Evolutionary conservation across 1,140 invertebrate genomes (phyloP).

Genomic region (Ephestia elutella): DNA sequence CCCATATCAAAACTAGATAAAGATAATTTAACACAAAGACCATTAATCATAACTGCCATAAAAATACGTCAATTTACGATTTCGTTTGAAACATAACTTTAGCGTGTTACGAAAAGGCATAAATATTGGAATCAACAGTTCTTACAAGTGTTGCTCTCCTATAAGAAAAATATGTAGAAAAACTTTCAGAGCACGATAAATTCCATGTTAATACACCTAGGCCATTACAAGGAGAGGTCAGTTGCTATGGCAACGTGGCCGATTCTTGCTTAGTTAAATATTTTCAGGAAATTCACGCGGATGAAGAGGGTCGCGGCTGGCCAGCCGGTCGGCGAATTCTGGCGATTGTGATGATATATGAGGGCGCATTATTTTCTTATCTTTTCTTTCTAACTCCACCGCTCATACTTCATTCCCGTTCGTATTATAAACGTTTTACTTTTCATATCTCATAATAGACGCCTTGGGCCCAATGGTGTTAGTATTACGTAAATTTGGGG

Average conservation of each 20-base stretch:
- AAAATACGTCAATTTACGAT: neutral
- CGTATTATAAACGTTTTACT: conserved; percentile 67
- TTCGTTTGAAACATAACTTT: neutral
- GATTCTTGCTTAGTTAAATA: conserved; percentile 51
- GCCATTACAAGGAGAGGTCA: conserved; percentile 11
- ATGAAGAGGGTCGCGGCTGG: conserved; percentile 58
- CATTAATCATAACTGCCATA: neutral
- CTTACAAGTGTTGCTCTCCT: neutral
- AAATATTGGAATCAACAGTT: neutral
- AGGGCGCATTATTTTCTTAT: conserved; percentile 65
- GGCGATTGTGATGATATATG: conserved; percentile 54
- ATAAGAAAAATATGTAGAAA: neutral
- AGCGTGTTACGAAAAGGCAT: neutral
- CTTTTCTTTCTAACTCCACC: conserved; percentile 64
- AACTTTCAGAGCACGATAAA: conserved; percentile 6
- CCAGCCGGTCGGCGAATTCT: conserved; percentile 50
- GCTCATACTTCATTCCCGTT: conserved; percentile 62
- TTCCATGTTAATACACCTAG: conserved; percentile 12
- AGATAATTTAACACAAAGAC: neutral
- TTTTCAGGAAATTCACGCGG: conserved; percentile 43
- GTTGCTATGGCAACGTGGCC: conserved; percentile 25
- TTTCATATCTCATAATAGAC: conserved; percentile 61
- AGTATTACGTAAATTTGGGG: conserved; percentile 42
- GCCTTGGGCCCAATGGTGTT: conserved; percentile 39
- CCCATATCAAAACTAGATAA: too few relatives aligned